Evolutionary conservation across 2,797 vertebrate species (phyloP).

Genomic region (Tenualosa thibaudeaui): DNA sequence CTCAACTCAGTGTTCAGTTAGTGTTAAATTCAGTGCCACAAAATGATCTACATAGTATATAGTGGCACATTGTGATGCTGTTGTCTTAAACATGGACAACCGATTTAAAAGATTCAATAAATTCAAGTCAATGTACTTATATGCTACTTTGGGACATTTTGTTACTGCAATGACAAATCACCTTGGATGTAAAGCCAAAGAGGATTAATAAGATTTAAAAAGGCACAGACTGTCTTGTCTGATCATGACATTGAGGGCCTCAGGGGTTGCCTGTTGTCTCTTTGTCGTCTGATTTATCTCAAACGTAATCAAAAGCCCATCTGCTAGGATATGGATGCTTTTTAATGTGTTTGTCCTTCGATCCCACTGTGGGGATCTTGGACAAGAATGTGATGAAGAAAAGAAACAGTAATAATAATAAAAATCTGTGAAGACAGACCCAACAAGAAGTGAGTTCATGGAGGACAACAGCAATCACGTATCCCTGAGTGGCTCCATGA

Average conservation of each 20-base stretch:
- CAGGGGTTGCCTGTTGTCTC: not conserved
- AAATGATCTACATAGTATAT: too few species aligned
- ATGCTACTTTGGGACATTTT: not conserved
- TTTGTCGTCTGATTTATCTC: not conserved
- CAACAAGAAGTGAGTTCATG: not conserved
- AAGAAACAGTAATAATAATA: not conserved
- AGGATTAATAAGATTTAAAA: not conserved
- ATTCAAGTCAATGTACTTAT: not conserved
- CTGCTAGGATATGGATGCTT: not conserved
- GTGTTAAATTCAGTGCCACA: not conserved
- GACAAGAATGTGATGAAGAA: not conserved
- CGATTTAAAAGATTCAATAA: not conserved
- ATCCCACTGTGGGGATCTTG: not conserved
- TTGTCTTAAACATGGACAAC: too few species aligned
- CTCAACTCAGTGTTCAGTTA: not conserved
- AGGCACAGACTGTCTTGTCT: not conserved
- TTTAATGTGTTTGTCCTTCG: not conserved
- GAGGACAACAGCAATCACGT: not conserved
- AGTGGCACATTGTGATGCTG: too few species aligned
- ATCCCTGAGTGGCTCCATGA: not conserved
- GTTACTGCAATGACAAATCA: not conserved
- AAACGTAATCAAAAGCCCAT: conserved; percentile 6
- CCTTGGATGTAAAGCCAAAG: not conserved
- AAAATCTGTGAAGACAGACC: not conserved
- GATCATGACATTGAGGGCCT: not conserved